Evolutionary conservation across 1,140 invertebrate species (phyloP).

Genomic region (Elymnias hypermnestra): DNA sequence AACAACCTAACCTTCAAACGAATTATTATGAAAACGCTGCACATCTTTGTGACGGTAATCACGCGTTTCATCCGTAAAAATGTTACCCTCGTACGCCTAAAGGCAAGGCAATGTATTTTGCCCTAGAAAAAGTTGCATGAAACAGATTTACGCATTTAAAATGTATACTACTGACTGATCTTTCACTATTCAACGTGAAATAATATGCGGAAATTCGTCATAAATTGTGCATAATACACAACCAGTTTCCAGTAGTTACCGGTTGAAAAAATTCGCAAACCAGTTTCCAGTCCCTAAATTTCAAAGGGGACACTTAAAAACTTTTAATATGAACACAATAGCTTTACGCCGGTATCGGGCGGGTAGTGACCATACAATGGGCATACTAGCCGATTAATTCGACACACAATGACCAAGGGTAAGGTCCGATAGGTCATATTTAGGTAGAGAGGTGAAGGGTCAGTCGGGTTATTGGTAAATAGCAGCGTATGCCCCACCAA

Average conservation of each 20-base stretch:
- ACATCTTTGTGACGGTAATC: too few species aligned
- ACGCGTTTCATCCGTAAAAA: too few species aligned
- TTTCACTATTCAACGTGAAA: too few species aligned
- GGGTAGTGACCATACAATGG: constrained; percentile 58
- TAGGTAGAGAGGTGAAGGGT: constrained; percentile 69
- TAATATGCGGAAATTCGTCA: constrained; percentile 29
- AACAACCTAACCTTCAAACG: too few species aligned
- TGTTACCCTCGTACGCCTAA: too few species aligned
- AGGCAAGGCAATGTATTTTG: too few species aligned
- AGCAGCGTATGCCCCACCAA: constrained; percentile 45
- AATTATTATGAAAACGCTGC: too few species aligned
- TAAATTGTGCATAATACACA: constrained; percentile 21
- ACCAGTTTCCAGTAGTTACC: constrained; percentile 21
- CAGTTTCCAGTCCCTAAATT: constrained; percentile 49
- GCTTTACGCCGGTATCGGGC: constrained; percentile 29
- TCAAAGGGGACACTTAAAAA: constrained; percentile 53
- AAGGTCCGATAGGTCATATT: constrained; percentile 64
- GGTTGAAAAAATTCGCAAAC: constrained; percentile 52
- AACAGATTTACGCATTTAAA: too few species aligned
- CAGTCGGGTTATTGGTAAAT: constrained; percentile 66
- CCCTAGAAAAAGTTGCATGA: too few species aligned
- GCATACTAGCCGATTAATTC: constrained; percentile 65
- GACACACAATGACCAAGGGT: constrained; percentile 59
- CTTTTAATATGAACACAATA: constrained; percentile 64
- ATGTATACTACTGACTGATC: too few species aligned